Evolutionary conservation across 2,888 invertebrate genomes (phyloP).

Genomic region (Ormyrus nitidulus): DNA sequence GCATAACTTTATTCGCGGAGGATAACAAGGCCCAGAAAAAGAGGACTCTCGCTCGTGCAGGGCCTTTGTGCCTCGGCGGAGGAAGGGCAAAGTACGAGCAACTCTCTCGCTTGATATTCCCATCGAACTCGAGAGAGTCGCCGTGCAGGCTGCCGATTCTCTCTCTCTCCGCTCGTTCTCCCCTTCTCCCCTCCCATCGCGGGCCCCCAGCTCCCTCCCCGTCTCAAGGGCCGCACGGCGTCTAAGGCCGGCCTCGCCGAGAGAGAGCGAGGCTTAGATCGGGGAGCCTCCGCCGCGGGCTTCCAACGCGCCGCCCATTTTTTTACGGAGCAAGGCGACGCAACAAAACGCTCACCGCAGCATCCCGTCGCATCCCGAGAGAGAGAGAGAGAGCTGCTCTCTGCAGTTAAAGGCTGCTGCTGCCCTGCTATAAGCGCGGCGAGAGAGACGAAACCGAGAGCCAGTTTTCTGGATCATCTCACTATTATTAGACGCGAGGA

Average conservation of each 20-base stretch:
- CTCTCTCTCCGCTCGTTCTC: constrained; percentile 59
- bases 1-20: constrained; percentile 66
- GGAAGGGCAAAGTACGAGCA: too few species aligned
- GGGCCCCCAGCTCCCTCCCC: background rate
- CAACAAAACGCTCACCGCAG: background rate
- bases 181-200: background rate
- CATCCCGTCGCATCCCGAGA: background rate
- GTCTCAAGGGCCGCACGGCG: constrained; percentile 12
- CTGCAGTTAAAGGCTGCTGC: too few species aligned
- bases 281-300: constrained; percentile 59
- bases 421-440: background rate
- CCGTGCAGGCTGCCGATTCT: constrained; percentile 69
- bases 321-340: constrained; percentile 62
- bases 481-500: constrained; percentile 29
- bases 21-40: constrained; percentile 53
- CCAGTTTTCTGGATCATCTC: constrained; percentile 33
- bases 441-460: background rate
- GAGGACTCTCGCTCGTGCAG: too few species aligned
- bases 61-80: too few species aligned
- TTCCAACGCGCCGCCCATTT: constrained; percentile 75
- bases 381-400: too few species aligned
- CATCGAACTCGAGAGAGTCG: constrained; percentile 62
- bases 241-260: background rate
- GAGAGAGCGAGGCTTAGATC: constrained; percentile 32
- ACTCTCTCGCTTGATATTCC: constrained; percentile 67